Conservation (phyloP, 2,797 vertebrate species). For the Lateolabrax maculatus region DNA sequence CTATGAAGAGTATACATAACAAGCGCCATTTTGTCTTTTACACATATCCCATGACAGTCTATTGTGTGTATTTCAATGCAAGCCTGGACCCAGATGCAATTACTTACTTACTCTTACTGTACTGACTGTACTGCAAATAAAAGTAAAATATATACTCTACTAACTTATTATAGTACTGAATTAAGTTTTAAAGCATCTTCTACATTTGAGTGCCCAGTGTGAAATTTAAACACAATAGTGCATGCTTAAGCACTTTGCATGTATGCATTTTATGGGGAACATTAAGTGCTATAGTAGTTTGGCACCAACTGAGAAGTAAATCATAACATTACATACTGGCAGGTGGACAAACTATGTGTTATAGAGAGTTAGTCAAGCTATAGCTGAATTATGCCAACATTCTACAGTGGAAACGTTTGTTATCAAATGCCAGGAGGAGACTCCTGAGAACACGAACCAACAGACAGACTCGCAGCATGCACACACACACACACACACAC, state of each 20-base stretch:
- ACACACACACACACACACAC: slow-evolving; percentile 19
- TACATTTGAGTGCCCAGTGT: neutral
- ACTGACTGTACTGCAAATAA: neutral
- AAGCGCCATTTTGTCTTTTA: neutral
- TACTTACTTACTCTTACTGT: too few relatives aligned
- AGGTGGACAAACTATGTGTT: slow-evolving; percentile 3
- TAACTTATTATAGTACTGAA: slow-evolving; percentile 1
- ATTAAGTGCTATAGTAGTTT: slow-evolving; percentile 20
- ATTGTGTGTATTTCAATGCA: slow-evolving; percentile 6
- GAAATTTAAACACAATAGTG: neutral
- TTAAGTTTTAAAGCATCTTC: neutral
- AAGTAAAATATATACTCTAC: neutral
- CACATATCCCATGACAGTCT: neutral
- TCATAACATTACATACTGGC: slow-evolving; percentile 19
- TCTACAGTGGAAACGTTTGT: slow-evolving; percentile 18
- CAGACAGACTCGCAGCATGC: neutral
- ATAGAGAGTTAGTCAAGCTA: slow-evolving; percentile 6
- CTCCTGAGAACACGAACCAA: slow-evolving; percentile 1
- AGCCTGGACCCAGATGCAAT: neutral
- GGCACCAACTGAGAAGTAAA: slow-evolving; percentile 1
- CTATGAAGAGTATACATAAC: neutral
- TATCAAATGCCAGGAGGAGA: slow-evolving; percentile 20
- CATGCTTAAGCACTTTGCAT: slow-evolving; percentile 23
- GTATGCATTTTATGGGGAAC: slow-evolving; percentile 17
- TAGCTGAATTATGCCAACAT: slow-evolving; percentile 9